Evolutionary conservation across 2,113 vertebrate genomes (phyloP).

Genomic region (Anarhynchus alexandrinus): DNA sequence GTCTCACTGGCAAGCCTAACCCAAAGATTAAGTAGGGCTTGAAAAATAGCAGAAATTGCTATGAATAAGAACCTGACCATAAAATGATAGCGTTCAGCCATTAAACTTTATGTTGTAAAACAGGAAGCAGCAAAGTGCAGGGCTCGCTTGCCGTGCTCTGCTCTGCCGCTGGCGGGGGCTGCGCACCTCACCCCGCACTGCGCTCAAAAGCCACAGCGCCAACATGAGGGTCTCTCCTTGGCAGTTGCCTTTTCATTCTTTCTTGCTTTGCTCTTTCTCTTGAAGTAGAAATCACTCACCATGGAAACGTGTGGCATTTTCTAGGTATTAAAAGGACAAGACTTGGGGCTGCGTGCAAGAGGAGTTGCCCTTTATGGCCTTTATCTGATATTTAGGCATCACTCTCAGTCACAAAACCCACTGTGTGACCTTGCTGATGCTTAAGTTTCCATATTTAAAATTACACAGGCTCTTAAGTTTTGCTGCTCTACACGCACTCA

Average conservation of each 20-base stretch:
- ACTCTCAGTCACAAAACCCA: neutral
- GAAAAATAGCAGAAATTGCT: neutral
- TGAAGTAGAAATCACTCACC: neutral
- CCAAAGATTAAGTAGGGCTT: neutral
- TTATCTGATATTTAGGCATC: neutral
- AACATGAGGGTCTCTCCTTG: rapidly evolving
- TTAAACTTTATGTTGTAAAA: neutral
- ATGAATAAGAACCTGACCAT: neutral
- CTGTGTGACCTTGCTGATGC: neutral
- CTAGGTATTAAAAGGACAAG: neutral
- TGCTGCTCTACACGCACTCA: rapidly evolving
- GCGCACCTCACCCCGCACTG: rapidly evolving
- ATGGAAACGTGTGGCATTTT: rapidly evolving
- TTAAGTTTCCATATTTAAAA: neutral
- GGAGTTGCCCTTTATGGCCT: neutral
- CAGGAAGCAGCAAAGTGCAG: neutral
- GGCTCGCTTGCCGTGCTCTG: neutral
- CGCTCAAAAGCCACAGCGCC: rapidly evolving
- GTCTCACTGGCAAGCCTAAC: neutral
- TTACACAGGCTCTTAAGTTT: neutral
- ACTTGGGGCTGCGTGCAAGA: neutral
- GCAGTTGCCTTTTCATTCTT: neutral
- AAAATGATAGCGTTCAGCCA: neutral
- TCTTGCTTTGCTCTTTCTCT: neutral
- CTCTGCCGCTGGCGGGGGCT: rapidly evolving